Conservation (phyloP, 1,140 invertebrate species). For the Phortica variegata region DNA sequence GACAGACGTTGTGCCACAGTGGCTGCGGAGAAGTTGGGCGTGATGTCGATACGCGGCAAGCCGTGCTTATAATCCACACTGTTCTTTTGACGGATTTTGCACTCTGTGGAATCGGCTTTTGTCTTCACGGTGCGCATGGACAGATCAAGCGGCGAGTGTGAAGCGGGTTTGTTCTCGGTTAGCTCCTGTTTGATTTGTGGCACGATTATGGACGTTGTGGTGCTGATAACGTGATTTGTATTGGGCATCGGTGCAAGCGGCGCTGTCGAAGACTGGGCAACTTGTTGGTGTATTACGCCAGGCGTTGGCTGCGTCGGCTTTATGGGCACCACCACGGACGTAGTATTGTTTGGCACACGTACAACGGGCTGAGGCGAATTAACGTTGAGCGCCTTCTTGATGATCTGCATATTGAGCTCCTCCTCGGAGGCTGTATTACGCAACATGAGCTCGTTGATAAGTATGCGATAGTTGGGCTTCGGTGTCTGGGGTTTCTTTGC, state of each 20-base stretch:
- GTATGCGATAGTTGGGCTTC: slow-evolving; percentile 46
- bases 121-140: slow-evolving; percentile 84
- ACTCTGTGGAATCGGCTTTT: slow-evolving; percentile 78
- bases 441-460: slow-evolving; percentile 45
- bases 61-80: slow-evolving; percentile 48
- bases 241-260: neutral
- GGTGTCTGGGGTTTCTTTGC: slow-evolving; percentile 18
- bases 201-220: slow-evolving; percentile 6
- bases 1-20: slow-evolving; percentile 24
- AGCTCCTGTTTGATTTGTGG: neutral
- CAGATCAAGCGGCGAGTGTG: slow-evolving; percentile 75
- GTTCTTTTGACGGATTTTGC: slow-evolving; percentile 57
- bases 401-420: slow-evolving; percentile 50
- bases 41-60: slow-evolving; percentile 62
- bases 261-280: slow-evolving; percentile 8
- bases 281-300: neutral
- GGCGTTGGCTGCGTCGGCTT: neutral
- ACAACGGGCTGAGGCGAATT: slow-evolving; percentile 17
- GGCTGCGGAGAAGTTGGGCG: slow-evolving; percentile 62
- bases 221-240: slow-evolving; percentile 5
- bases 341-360: too few species aligned
- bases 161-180: slow-evolving; percentile 57
- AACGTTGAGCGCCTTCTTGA: slow-evolving; percentile 49
- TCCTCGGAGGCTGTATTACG: slow-evolving; percentile 45
- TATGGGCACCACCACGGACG: slow-evolving; percentile 1